Percentiles rank a stretch among this genome's conserved stretches.
Evolutionary conservation across 2,797 vertebrate species (phyloP).

Genomic region (Thunnus albacares): DNA sequence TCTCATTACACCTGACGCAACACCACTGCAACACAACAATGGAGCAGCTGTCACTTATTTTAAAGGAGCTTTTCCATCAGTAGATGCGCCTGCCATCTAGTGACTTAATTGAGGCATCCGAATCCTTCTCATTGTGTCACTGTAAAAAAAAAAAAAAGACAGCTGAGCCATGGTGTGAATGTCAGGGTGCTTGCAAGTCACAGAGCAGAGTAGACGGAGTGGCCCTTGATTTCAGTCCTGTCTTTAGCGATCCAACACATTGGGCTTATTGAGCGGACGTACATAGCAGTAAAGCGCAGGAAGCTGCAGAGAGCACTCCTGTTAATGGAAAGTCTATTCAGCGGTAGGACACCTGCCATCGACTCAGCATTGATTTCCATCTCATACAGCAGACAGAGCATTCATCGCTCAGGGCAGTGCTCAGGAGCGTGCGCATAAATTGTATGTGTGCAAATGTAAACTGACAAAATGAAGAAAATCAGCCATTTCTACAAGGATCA

Average conservation of each 20-base stretch:
- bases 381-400: neutral
- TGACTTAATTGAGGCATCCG: neutral
- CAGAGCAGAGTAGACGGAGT: neutral
- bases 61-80: neutral
- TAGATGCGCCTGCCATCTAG: neutral
- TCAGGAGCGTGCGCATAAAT: neutral
- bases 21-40: slow-evolving; percentile 16
- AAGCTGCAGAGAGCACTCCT: slow-evolving; percentile 7
- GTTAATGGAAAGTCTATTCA: slow-evolving; percentile 18
- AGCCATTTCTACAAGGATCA: neutral
- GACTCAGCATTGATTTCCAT: slow-evolving; percentile 29
- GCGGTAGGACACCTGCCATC: slow-evolving; percentile 23
- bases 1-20: slow-evolving; percentile 35
- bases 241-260: neutral
- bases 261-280: slow-evolving; percentile 3
- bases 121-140: neutral
- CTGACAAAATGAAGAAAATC: no score
- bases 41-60: neutral
- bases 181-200: neutral
- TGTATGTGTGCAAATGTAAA: no score
- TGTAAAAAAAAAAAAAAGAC: neutral
- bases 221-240: slow-evolving; percentile 2
- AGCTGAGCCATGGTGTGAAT: neutral
- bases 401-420: neutral
- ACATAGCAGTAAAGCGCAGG: neutral